Evolutionary conservation across 2,113 vertebrate species (phyloP).

Genomic region (Pelvicachromis taeniatus): DNA sequence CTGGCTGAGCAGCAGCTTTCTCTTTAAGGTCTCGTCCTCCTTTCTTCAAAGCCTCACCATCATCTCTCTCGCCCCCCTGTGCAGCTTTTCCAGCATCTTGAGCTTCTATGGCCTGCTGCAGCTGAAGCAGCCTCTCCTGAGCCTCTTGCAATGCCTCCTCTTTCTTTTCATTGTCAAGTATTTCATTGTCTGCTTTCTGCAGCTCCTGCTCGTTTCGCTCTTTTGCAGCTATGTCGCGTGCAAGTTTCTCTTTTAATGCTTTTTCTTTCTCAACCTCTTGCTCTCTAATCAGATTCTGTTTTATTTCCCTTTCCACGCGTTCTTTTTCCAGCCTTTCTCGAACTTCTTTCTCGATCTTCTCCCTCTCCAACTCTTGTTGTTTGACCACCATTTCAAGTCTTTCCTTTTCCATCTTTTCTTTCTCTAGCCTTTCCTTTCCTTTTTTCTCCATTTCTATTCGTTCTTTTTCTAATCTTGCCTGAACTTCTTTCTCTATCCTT

Average conservation of each 20-base stretch:
- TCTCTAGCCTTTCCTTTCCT: constrained; percentile 19
- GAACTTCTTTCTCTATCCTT: constrained; percentile 24
- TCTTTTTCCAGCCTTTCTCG: constrained; percentile 3
- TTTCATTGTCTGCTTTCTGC: constrained; percentile 27
- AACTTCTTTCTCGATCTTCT: constrained; percentile 20
- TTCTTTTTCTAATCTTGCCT: constrained; percentile 23
- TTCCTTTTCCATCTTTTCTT: constrained; percentile 25
- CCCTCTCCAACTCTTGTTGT: neutral
- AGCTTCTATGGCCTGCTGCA: constrained; percentile 31
- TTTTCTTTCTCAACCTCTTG: constrained; percentile 37
- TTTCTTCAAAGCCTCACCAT: constrained; percentile 64
- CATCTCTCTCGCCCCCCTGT: constrained; percentile 36
- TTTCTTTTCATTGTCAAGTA: constrained; percentile 18
- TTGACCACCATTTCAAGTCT: neutral
- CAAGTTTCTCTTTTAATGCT: neutral
- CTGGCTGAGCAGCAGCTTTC: constrained; percentile 46
- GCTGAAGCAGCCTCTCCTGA: constrained; percentile 19
- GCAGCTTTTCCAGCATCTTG: constrained; percentile 5
- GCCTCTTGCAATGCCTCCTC: constrained; percentile 19
- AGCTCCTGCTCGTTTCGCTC: constrained; percentile 27
- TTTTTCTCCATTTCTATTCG: constrained; percentile 27
- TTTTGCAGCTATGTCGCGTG: constrained; percentile 14
- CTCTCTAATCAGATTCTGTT: constrained; percentile 9
- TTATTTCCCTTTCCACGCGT: constrained; percentile 23
- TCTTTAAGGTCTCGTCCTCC: constrained; percentile 78